Percentiles rank a stretch among this genome's conserved stretches.
Conservation (phyloP, 2,888 invertebrate genomes). For the Diarsia mendica region DNA sequence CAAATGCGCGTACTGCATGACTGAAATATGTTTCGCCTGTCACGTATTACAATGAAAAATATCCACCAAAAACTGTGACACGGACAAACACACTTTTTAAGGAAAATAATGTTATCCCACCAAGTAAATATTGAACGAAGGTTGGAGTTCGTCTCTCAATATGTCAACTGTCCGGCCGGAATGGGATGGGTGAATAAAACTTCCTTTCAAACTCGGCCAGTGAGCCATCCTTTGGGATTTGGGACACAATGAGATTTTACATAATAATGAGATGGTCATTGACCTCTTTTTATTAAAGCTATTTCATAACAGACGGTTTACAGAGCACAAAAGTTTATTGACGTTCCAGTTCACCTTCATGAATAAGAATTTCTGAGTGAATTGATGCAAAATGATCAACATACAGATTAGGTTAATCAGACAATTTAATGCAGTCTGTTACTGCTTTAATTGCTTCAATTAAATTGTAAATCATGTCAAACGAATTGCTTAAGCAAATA, state of each 20-base stretch:
- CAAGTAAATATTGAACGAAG: conserved; percentile 83
- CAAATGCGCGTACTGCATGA: conserved; percentile 33
- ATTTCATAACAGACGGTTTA: conserved; percentile 54
- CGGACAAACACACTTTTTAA: conserved; percentile 38
- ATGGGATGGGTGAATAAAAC: conserved; percentile 71
- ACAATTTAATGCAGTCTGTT: conserved; percentile 2
- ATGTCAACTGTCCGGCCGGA: conserved; percentile 81
- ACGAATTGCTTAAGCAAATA: conserved; percentile 34
- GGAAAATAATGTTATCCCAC: conserved; percentile 61
- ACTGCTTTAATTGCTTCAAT: conserved; percentile 44
- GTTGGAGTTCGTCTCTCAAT: conserved; percentile 80
- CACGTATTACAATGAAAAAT: conserved; percentile 65
- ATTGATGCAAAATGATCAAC: conserved; percentile 30
- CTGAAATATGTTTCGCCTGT: conserved; percentile 56
- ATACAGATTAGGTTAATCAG: conserved; percentile 28
- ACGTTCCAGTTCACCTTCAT: conserved; percentile 24
- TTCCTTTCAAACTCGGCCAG: conserved; percentile 73
- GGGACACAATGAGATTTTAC: conserved; percentile 82
- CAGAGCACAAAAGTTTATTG: conserved; percentile 35
- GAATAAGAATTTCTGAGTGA: conserved; percentile 42
- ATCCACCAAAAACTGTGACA: conserved; percentile 62
- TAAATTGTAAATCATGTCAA: conserved; percentile 38
- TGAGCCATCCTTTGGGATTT: conserved; percentile 76
- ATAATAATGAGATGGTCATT: conserved; percentile 80
- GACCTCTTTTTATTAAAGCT: conserved; percentile 68